Conservation (phyloP, 1,140 invertebrate species). For the Tetramorium simillimum region DNA sequence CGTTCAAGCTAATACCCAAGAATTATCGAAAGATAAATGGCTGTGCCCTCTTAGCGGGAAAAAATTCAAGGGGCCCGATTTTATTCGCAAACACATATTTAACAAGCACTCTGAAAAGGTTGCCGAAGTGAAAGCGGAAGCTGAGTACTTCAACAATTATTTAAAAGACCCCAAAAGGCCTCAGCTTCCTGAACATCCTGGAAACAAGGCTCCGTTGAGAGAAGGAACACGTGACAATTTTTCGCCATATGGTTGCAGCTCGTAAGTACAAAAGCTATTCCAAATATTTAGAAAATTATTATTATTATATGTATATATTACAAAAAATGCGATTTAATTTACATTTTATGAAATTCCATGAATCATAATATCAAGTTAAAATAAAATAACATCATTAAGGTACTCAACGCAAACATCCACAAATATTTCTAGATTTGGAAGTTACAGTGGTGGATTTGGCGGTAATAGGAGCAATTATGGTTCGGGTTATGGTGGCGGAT, state of each 20-base stretch:
- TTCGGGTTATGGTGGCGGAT: conserved; percentile 80
- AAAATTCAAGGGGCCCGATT: conserved; percentile 99
- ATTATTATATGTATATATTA: neutral
- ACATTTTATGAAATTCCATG: neutral
- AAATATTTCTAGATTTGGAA: conserved; percentile 75
- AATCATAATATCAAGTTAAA: neutral
- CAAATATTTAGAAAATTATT: neutral
- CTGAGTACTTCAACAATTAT: conserved; percentile 99
- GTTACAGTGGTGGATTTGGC: conserved; percentile 78
- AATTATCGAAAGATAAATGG: conserved; percentile 99
- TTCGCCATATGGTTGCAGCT: conserved; percentile 81
- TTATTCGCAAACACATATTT: conserved; percentile 99
- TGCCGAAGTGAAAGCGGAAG: conserved; percentile 98
- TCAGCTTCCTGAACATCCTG: conserved; percentile 95
- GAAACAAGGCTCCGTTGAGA: conserved; percentile 85
- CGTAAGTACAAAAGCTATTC: conserved; percentile 57
- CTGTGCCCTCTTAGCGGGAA: conserved; percentile 99
- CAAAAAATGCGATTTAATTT: neutral
- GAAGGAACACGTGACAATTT: conserved; percentile 82
- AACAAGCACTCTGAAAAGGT: conserved; percentile 99
- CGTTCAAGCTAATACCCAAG: conserved; percentile 96
- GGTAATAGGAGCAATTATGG: conserved; percentile 79
- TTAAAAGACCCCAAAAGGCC: conserved; percentile 97
- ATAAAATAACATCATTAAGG: neutral
- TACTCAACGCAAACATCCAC: neutral